phyloP scores from a whole-genome alignment of 2,888 invertebrate genomes.

The Cephus nigrinus region DNA sequence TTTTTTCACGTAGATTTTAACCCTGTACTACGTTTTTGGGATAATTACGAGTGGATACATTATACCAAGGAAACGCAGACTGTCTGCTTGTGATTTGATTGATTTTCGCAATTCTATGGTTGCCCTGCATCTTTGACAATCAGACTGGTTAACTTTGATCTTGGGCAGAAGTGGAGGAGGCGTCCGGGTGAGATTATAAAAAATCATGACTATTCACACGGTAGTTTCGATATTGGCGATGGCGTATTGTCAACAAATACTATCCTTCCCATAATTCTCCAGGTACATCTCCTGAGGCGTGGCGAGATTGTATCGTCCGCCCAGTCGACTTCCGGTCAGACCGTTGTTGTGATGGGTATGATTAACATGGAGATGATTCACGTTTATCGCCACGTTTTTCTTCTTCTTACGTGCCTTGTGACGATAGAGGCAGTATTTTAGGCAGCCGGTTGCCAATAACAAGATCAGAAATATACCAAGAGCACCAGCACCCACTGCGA shows the following conservation, averaged over 20 bases:
- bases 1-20: background rate
- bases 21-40: background rate
- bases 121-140: background rate
- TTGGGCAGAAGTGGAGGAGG: background rate
- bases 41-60: background rate
- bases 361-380: slow-evolving; percentile 71
- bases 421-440: slow-evolving; percentile 68
- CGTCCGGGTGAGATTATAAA: background rate
- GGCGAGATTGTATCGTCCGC: slow-evolving; percentile 51
- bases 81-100: background rate
- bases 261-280: slow-evolving; percentile 73
- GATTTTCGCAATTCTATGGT: background rate
- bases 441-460: slow-evolving; percentile 72
- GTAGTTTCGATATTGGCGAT: slow-evolving; percentile 62
- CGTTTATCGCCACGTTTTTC: slow-evolving; percentile 70
- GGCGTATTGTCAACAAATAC: slow-evolving; percentile 78
- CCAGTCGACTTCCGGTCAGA: slow-evolving; percentile 61
- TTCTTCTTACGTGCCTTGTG: slow-evolving; percentile 72
- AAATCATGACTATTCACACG: slow-evolving; percentile 53
- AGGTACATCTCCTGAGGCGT: slow-evolving; percentile 56
- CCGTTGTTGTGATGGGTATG: slow-evolving; percentile 72
- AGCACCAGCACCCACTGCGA: slow-evolving; percentile 74
- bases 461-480: slow-evolving; percentile 73
- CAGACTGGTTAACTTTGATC: background rate
- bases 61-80: no score